Evolutionary conservation across 2,797 vertebrate species (phyloP).

Genomic region (Notolepis coatsorum): DNA sequence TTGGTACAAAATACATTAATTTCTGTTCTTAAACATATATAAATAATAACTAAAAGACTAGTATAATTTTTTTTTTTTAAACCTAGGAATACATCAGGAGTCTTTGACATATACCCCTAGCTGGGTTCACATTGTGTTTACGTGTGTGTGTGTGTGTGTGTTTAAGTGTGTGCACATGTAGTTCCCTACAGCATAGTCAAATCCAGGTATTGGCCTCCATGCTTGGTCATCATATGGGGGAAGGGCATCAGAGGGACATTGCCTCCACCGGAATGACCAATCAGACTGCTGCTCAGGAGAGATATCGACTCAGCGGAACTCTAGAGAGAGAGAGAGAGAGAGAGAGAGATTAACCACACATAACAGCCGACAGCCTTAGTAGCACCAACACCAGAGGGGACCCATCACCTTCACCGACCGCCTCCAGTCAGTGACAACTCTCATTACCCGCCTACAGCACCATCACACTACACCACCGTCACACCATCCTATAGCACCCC

Average conservation of each 20-base stretch:
- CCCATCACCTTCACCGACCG: constrained; percentile 58
- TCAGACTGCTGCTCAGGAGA: constrained; percentile 75
- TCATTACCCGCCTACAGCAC: constrained; percentile 15
- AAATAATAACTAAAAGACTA: constrained; percentile 80
- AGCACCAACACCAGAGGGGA: constrained; percentile 55
- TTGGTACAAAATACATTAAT: constrained; percentile 82
- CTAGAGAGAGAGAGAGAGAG: constrained; percentile 59
- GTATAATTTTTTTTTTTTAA: constrained; percentile 34
- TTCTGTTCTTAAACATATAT: constrained; percentile 78
- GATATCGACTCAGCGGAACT: constrained; percentile 69
- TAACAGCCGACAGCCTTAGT: background rate
- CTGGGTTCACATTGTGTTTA: constrained; percentile 32
- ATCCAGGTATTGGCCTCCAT: constrained; percentile 71
- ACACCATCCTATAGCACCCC: constrained; percentile 20
- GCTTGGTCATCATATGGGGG: constrained; percentile 77
- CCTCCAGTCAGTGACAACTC: constrained; percentile 25
- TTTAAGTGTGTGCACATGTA: constrained; percentile 1
- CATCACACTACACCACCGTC: constrained; percentile 30
- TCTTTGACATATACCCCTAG: constrained; percentile 49
- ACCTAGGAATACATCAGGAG: constrained; percentile 62
- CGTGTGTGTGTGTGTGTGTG: background rate
- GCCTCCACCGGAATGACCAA: constrained; percentile 69
- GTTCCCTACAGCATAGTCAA: constrained; percentile 75
- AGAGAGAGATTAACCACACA: constrained; percentile 2
- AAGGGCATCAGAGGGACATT: constrained; percentile 74